Evolutionary conservation across 2,888 invertebrate species (phyloP), one percentile per base, ranked within the genome.

Genomic region (Gymnosoma rotundatum): DNA sequence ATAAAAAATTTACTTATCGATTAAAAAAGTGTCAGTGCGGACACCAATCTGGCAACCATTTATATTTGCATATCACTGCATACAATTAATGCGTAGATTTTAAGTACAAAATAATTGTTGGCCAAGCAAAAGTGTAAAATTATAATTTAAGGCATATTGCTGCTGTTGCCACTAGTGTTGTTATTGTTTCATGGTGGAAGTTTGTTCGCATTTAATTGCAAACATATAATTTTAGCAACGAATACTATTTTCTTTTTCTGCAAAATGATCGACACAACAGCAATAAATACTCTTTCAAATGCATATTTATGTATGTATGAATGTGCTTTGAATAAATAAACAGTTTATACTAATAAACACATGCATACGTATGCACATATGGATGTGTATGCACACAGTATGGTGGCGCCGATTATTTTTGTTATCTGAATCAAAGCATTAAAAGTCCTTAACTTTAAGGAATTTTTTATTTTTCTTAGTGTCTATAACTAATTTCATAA

Each of bases 41-140:
- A 12, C 10, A n/a, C 9, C 16, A 42, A 54, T 67, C 38, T 56
- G 69, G 67, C 52, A 67, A 67, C 52, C 10, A 48, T n/a, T 36
- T 20, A 2, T 16, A 32, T 32, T 7, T 5, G 3, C 45, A 45
- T 45, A n/a, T 52, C 20, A 52, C 73, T 69, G 80, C 56, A 48
- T 36, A 64, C 69, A 70, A 70, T 58, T 8, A 70, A 70, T 56
- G 56, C 58, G 45, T 58, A n/a, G 7, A 58, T 58, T 48, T 45
- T 70, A 45, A 70, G 45, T 69, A 25, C n/a, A 69, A 56, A 42
- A 42, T 70, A 18, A 58, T 70, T 70, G 67, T 60, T 78, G 83
- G 45, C 78, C 73, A 69, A 73, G 54, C 70, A 74, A 70, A 83
- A 74, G 69, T 74, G 70, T 75, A 74, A 78, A 83, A 78, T 83